Evolutionary conservation across 1,140 invertebrate species (phyloP).

Genomic region (Pinna nobilis): DNA sequence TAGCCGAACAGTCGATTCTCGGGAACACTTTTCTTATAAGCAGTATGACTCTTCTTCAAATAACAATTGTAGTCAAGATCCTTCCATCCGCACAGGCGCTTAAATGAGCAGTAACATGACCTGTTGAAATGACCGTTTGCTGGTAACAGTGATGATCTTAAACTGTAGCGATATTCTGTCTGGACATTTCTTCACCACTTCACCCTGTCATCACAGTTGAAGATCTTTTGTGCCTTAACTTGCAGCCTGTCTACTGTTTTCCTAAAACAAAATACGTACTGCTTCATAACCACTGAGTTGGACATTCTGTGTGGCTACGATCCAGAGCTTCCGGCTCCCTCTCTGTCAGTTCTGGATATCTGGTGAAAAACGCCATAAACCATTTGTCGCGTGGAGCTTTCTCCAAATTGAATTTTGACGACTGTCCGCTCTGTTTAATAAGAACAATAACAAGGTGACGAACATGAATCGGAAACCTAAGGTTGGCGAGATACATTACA

Average conservation of each 20-base stretch:
- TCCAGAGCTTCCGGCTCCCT: constrained; percentile 3
- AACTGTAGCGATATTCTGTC: not conserved
- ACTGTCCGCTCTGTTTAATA: too few species aligned
- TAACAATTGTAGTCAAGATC: constrained; percentile 18
- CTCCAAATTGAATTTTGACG: too few species aligned
- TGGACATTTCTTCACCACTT: constrained; percentile 18
- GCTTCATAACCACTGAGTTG: constrained; percentile 8
- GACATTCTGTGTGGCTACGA: constrained; percentile 1
- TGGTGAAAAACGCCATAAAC: not conserved
- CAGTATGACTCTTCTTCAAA: constrained; percentile 3
- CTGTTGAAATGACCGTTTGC: not conserved
- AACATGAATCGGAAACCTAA: too few species aligned
- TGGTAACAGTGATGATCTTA: constrained; percentile 19
- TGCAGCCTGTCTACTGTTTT: not conserved
- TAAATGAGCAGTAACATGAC: constrained; percentile 12
- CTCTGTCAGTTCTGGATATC: constrained; percentile 18
- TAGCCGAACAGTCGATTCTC: not conserved
- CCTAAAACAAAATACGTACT: not conserved
- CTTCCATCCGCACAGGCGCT: constrained; percentile 11
- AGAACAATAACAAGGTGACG: too few species aligned
- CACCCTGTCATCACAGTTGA: constrained; percentile 26
- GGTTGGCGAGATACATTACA: too few species aligned
- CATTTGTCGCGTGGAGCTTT: too few species aligned
- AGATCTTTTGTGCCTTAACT: constrained; percentile 14
- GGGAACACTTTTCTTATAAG: constrained; percentile 5